Evolutionary conservation across 2,113 vertebrate genomes (phyloP), one percentile per base, ranked within the genome.

Genomic region (Cyprinodon brontotheroides): DNA sequence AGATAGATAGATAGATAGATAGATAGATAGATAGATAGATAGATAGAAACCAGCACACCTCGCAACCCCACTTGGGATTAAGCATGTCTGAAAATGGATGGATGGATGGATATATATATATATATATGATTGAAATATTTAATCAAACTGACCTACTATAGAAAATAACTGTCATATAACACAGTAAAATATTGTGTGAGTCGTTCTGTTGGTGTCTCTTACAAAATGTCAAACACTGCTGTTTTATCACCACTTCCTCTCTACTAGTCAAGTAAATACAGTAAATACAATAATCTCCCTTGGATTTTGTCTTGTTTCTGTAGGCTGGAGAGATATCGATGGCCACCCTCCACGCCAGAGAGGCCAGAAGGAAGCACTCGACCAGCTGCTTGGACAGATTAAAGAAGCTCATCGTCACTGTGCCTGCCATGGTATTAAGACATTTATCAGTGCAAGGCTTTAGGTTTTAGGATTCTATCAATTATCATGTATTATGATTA

Each of bases 251-350:
- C 15, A 20, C 50, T 5, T 3, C 48, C 48, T 17, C 48, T 50
- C 17, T 15, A 50, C 48, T 53, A 2, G 50, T 53, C 5, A 20
- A n/a, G n/a, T 20, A 53, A 53, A 53, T 4, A 17, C 15, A 45
- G 11, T 45, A 45, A 45, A 45, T 11, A 45, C 43, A 1, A 11
- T 20, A 4, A 50, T 53, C 9, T 53, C 50, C 10, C 14, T 9
- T 36, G 17, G 12, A 8, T 7, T 65, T 10, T 65, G 29, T 2
- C 6, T 3, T 77, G 14, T 60, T 50, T 61, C 68, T 66, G 1
- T 90, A 97, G 96, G 95, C 87, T 97, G 96, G 96, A 91, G 96
- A 65, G 95, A 96, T 68, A 91, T 94, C 0, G 96, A 97, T 0
- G 94, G 95, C 9, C 91, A 94, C 0, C 87, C 90, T 0, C 95